Evolutionary conservation across 2,888 invertebrate genomes (phyloP).

Genomic region (Limnephilus auricula): DNA sequence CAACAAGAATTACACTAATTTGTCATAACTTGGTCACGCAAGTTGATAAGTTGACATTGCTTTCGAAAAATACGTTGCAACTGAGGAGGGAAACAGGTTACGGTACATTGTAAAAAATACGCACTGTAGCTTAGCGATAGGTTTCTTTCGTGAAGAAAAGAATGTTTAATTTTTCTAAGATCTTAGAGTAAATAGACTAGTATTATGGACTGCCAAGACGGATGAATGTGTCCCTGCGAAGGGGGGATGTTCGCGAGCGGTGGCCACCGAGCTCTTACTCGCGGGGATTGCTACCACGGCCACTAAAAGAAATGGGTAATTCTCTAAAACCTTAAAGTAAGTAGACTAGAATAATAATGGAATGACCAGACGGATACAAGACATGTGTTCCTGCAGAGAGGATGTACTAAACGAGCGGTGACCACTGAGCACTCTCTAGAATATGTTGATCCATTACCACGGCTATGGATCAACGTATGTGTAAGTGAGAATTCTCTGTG

Average conservation of each 20-base stretch:
- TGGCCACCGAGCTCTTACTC: not conserved
- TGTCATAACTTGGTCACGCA: not conserved
- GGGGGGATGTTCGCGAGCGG: not conserved
- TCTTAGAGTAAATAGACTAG: conserved; percentile 10
- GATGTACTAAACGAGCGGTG: not conserved
- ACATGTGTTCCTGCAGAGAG: not conserved
- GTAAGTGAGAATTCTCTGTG: not conserved
- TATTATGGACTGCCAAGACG: conserved; percentile 23
- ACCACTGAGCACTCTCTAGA: not conserved
- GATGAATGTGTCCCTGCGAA: conserved; percentile 7
- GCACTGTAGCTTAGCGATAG: not conserved
- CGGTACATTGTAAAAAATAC: not conserved
- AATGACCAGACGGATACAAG: not conserved
- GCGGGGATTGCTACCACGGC: not conserved
- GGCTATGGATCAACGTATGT: too few relatives aligned
- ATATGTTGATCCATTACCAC: not conserved
- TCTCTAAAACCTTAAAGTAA: conserved; percentile 4
- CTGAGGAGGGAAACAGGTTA: not conserved
- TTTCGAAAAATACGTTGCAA: not conserved
- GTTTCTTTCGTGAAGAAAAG: not conserved
- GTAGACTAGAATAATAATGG: not conserved
- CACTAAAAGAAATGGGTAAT: not conserved
- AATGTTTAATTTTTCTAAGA: not conserved
- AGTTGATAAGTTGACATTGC: not conserved
- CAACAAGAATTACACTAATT: not conserved